Percentiles rank a stretch among this genome's conserved stretches.
Conservation (phyloP, 2,113 vertebrate species). For the Pampusana beccarii region DNA sequence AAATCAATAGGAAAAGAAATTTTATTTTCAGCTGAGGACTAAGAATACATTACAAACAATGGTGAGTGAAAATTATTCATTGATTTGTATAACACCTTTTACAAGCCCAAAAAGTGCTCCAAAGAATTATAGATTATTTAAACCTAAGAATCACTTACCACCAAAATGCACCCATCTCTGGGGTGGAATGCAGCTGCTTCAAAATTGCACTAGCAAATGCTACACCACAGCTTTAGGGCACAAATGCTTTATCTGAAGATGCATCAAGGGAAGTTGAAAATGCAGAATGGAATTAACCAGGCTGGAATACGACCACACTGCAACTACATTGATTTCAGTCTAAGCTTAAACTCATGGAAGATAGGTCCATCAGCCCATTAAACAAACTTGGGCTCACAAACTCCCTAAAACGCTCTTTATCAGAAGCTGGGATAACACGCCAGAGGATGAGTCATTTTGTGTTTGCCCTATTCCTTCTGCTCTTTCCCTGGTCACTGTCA, state of each 20-base stretch:
- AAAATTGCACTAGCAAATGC: conserved; percentile 1
- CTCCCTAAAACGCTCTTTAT: not conserved
- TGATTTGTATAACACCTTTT: conserved; percentile 76
- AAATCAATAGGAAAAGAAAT: conserved; percentile 81
- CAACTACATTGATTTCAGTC: not conserved
- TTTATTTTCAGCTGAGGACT: conserved; percentile 77
- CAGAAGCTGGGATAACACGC: not conserved
- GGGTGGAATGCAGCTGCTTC: not conserved
- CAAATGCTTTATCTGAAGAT: conserved; percentile 29
- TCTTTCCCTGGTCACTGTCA: not conserved
- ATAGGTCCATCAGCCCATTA: not conserved
- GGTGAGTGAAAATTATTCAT: conserved; percentile 78
- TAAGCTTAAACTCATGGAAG: conserved; percentile 1
- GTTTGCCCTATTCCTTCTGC: not conserved
- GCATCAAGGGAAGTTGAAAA: conserved; percentile 40
- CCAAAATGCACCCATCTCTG: conserved; percentile 12
- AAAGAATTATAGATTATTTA: conserved; percentile 70
- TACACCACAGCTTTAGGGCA: not conserved
- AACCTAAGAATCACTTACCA: conserved; percentile 37
- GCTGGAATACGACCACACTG: conserved; percentile 13
- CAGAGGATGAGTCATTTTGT: not conserved
- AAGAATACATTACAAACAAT: conserved; percentile 78
- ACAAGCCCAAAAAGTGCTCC: conserved; percentile 74
- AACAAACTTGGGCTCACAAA: not conserved
- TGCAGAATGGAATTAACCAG: conserved; percentile 39